Percentiles rank a stretch among this genome's conserved stretches.
Evolutionary conservation across 2,113 vertebrate genomes (phyloP).

Genomic region (Rhea pennata): DNA sequence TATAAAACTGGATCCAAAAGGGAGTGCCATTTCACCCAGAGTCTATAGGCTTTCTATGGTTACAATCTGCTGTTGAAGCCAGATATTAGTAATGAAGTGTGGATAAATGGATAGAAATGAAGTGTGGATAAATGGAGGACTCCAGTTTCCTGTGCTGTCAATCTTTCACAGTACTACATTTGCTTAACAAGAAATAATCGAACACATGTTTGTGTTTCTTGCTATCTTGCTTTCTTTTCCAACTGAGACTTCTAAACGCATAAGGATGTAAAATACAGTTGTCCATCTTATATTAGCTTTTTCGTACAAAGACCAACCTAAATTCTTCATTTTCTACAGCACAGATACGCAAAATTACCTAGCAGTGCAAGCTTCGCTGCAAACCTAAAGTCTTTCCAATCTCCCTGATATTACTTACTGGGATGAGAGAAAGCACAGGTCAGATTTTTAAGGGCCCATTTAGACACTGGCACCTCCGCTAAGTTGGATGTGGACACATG

Average conservation of each 20-base stretch:
- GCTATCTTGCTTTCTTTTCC: conserved; percentile 54
- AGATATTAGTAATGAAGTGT: conserved; percentile 69
- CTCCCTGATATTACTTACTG: neutral
- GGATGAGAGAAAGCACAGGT: neutral
- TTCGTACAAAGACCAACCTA: neutral
- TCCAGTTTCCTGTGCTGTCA: conserved; percentile 58
- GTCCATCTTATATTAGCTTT: neutral
- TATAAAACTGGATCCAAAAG: conserved; percentile 67
- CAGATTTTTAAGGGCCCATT: neutral
- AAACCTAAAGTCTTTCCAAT: conserved; percentile 22
- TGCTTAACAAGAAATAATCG: conserved; percentile 58
- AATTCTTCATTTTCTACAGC: conserved; percentile 8
- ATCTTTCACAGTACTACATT: conserved; percentile 57
- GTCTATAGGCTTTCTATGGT: conserved; percentile 64
- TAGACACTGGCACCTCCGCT: neutral
- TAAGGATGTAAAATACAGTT: conserved; percentile 5
- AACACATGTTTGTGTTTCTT: conserved; percentile 41
- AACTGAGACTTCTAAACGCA: conserved; percentile 33
- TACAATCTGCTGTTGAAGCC: conserved; percentile 66
- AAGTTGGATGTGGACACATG: neutral
- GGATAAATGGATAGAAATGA: conserved; percentile 41
- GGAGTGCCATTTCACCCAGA: conserved; percentile 64
- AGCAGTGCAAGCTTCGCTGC: neutral
- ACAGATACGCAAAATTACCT: neutral
- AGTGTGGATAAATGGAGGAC: conserved; percentile 64